Evolutionary conservation across 2,888 invertebrate species (phyloP), one percentile per base, ranked within the genome.

Genomic region (Bedellia somnulentella): DNA sequence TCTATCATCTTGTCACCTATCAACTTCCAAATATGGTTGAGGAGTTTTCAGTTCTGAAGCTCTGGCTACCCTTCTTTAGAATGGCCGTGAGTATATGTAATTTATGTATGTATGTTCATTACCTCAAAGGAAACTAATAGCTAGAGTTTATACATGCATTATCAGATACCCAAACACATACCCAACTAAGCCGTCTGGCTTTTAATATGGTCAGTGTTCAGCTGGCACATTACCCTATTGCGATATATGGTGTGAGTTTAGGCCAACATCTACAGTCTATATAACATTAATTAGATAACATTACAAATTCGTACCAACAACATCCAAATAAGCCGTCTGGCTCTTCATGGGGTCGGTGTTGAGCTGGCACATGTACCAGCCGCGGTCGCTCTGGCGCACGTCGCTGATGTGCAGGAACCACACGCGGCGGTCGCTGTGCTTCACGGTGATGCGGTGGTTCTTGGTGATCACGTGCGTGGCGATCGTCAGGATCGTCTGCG

Each of bases 191-290:
- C 91, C 33, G 87, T 84, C 70, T 93, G 92, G 55, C 88, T 89
- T 58, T 91, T 91, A 93, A 93, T 93, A 0, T 93, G 93, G 63
- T 91, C 90, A 1, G 92, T 93, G 63, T 93, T 93, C 42, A 93
- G 89, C 77, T 93, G 92, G 57, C 93, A 93, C 92, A 92, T 92
- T n/a, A n/a, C n/a, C n/a, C n/a, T n/a, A n/a, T n/a, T n/a, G n/a
- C n/a, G n/a, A n/a, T n/a, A n/a, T n/a, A n/a, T n/a, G n/a, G n/a
- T n/a, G n/a, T n/a, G n/a, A n/a, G n/a, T n/a, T n/a, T n/a, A n/a
- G n/a, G n/a, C n/a, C n/a, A n/a, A n/a, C n/a, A n/a, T n/a, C n/a
- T n/a, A n/a, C n/a, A n/a, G n/a, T n/a, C n/a, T n/a, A n/a, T n/a
- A n/a, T n/a, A n/a, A n/a, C n/a, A n/a, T n/a, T n/a, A n/a, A n/a